Evolutionary conservation across 2,888 invertebrate genomes (phyloP).

Genomic region (Aethes cnicana): DNA sequence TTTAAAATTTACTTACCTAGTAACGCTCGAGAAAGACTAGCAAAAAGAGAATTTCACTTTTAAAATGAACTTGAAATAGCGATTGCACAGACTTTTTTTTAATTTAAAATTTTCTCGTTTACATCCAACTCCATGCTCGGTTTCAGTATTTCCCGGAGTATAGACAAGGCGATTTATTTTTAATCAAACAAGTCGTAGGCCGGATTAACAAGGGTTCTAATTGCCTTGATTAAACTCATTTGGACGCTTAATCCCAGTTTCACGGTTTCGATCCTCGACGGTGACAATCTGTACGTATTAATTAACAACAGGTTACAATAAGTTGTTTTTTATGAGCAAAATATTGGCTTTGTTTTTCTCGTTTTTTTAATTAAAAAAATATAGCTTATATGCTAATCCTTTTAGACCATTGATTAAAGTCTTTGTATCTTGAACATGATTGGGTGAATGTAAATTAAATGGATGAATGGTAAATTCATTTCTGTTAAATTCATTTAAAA

Average conservation of each 20-base stretch:
- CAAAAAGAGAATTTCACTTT: neutral
- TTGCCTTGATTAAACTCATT: slow-evolving; percentile 31
- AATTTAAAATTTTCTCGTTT: slow-evolving; percentile 2
- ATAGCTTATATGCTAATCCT: too few relatives aligned
- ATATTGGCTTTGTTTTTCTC: too few relatives aligned
- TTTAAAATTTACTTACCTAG: too few relatives aligned
- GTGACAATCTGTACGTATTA: slow-evolving; percentile 14
- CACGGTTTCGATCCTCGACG: slow-evolving; percentile 12
- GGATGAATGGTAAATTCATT: too few relatives aligned
- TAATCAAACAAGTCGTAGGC: slow-evolving; percentile 38
- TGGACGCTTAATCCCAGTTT: slow-evolving; percentile 15
- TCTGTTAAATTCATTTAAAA: too few relatives aligned
- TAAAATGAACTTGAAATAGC: too few relatives aligned
- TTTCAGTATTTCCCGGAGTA: slow-evolving; percentile 25
- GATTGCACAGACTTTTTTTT: neutral
- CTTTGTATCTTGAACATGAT: too few relatives aligned
- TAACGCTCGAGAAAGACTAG: too few relatives aligned
- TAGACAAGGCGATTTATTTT: slow-evolving; percentile 39
- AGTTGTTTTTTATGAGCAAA: slow-evolving; percentile 27
- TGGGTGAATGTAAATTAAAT: too few relatives aligned
- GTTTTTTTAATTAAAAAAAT: too few relatives aligned
- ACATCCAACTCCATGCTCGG: neutral
- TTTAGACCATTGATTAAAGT: too few relatives aligned
- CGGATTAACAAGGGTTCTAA: slow-evolving; percentile 26
- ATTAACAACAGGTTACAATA: slow-evolving; percentile 36